These are phyloP conservation scores for Drosophila hawaiiensis DNA, from an alignment of 2,888 invertebrate species.

Conservation along the genomic window DNA sequence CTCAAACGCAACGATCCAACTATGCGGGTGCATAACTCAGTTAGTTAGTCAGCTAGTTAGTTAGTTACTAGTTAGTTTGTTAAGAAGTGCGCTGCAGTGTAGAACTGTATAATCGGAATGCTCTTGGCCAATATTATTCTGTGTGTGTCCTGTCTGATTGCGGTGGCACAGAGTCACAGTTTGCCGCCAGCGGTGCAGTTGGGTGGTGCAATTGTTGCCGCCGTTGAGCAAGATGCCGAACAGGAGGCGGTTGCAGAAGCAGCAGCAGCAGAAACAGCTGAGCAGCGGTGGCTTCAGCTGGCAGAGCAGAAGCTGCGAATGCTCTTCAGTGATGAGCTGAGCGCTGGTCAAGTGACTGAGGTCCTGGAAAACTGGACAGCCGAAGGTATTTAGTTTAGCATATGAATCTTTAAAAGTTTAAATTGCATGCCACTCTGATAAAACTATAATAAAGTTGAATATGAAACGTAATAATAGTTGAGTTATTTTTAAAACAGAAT, in stretches of 20 bases:
- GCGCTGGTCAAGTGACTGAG: constrained; percentile 23
- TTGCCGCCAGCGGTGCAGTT: constrained; percentile 59
- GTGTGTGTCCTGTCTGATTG: constrained; percentile 42
- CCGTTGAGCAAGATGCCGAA: constrained; percentile 65
- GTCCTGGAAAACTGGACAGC: constrained; percentile 51
- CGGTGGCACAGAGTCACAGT: constrained; percentile 23
- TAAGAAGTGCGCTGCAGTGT: constrained; percentile 49
- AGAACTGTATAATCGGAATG: constrained; percentile 53
- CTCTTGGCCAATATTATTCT: constrained; percentile 27
- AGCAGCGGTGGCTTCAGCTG: constrained; percentile 24
- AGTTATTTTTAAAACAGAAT: background rate
- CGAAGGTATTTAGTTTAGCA: constrained; percentile 56
- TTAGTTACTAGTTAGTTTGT: constrained; percentile 21
- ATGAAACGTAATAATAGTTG: background rate
- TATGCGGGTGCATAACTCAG: constrained; percentile 33
- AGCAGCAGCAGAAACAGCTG: constrained; percentile 36
- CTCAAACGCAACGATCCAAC: constrained; percentile 65
- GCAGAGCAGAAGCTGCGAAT: constrained; percentile 56
- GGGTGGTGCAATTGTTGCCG: constrained; percentile 69
- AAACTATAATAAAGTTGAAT: background rate
- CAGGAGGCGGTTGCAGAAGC: constrained; percentile 27
- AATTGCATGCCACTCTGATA: background rate
- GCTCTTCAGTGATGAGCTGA: constrained; percentile 50
- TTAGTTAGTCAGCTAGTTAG: constrained; percentile 14
- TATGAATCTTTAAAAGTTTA: background rate